Base-by-base conservation (phyloP, 2,888 invertebrate genomes). In the Flabesymbios commensalis region DNA sequence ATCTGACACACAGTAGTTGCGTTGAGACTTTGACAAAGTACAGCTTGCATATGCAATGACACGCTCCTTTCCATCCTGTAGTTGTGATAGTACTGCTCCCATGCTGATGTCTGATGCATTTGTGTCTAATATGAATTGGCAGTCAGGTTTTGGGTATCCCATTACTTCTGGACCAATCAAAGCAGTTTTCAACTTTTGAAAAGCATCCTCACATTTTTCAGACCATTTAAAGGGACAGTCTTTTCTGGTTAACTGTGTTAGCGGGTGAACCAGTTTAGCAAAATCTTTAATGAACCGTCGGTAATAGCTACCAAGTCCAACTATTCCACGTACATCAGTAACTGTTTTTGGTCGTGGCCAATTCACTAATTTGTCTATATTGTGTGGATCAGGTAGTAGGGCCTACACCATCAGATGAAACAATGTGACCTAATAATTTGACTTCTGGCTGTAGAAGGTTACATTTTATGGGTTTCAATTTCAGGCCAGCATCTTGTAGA, bases 271-370 rank as follows among this genome's bases (percentile, higher is more conserved):
- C 3, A 67, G 29, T 0, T 58, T 19, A 1, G 68, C 62, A 59
- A 64, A 68, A 29, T 61, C 54, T 24, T 39, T 41, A 0, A 68
- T 55, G 47, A 66, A 66, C 1, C 22, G 29, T 3, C 71, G 31
- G 43, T 70, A 63, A 29, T 70, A 70, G 24, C 61, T 65, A 7
- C 57, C 57, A 2, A 71, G 31, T 1, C 72, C 68, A 17, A 71
- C 22, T 33, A 71, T 69, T 7, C 43, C 24, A 28, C 67, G 57
- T 0, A 71, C 54, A 24, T 71, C 63, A 22, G 57, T 64, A 0
- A 54, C 19, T 10, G 17, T 41, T 0, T 17, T 45, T n/a, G 67
- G 67, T 1, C 2, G 10, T 17, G 48, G 39, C 28, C 39, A 61
- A 1, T 32, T 28, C 1, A 2, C 7, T 1, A 61, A 26, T 1